Evolutionary conservation across 2,888 invertebrate species (phyloP), one percentile per base, ranked within the genome.

Genomic region (Glaucopsyche alexis): DNA sequence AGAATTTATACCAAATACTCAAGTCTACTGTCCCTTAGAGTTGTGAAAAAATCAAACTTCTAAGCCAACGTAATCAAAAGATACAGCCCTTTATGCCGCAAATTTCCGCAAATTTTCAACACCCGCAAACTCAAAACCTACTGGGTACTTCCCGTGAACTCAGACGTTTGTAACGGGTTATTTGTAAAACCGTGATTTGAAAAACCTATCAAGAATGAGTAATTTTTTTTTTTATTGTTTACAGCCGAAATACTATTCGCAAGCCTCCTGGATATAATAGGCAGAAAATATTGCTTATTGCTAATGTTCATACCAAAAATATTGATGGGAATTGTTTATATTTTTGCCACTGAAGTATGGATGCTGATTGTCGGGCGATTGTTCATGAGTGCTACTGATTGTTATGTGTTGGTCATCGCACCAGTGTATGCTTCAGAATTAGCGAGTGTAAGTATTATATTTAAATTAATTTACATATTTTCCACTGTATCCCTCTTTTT

Each of bases 371-470:
- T 72, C 0, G 72, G 66, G 13, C 38, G 72, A 4, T 50, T 52
- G 9, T 3, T 67, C 2, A 50, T 72, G 52, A 72, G 13, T 67
- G n/a, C 42, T n/a, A 14, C 19, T 14, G 40, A 72, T 50, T 64
- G 72, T 13, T 50, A 50, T 13, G 42, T 66, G 49, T 50, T 66
- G 0, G 40, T 66, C 8, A 40, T 40, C 14, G 50, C n/a, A 2
- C 65, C 72, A 13, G 49, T 72, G 38, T 72, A 50, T 72, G 66
- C 72, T 1, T 50, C 72, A 29, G 72, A 72, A 9, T 65, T 72
- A 4, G 72, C 72, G 16, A 49, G 49, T 50, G 72, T 72, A 49
- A 72, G 72, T 72, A 64, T 40, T 29, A 29, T 52, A 14, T 16
- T 16, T 16, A 5, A n/a, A 16, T 16, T 16, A 55, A 55, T 16